A percentile compares a stretch with the other conserved stretches of the same genome.
These are phyloP conservation scores for Oscheius sp. DNA, from an alignment of 2,888 invertebrate species.

Conservation along the genomic window DNA sequence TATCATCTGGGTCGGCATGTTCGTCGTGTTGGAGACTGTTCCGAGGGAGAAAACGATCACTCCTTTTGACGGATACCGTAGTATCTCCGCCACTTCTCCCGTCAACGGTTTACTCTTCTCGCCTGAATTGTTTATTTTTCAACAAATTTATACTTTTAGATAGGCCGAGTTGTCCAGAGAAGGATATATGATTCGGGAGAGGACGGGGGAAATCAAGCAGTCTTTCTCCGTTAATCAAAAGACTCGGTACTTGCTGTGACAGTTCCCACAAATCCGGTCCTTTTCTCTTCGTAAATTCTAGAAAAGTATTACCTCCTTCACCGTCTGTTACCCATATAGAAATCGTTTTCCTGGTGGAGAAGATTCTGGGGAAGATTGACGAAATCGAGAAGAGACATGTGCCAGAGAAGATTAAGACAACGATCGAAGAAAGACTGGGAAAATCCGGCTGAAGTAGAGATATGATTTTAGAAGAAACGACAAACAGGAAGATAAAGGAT, in stretches of 20 bases:
- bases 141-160: conserved; percentile 20
- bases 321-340: conserved; percentile 49
- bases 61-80: conserved; percentile 41
- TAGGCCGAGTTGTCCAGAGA: conserved; percentile 63
- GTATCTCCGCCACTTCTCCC: conserved; percentile 35
- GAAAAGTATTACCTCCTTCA: conserved; percentile 24
- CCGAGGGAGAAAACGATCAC: conserved; percentile 60
- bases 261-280: conserved; percentile 61
- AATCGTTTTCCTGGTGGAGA: conserved; percentile 62
- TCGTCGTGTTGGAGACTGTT: conserved; percentile 69
- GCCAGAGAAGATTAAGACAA: conserved; percentile 63
- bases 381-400: conserved; percentile 64
- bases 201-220: conserved; percentile 69
- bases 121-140: neutral
- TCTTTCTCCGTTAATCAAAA: conserved; percentile 66
- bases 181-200: conserved; percentile 61
- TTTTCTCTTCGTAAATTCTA: conserved; percentile 29
- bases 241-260: conserved; percentile 52
- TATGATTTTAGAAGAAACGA: neutral
- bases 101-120: conserved; percentile 2
- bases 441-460: conserved; percentile 39
- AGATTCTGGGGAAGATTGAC: conserved; percentile 67
- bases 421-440: conserved; percentile 57
- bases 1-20: conserved; percentile 67
- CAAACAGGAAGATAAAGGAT: conserved; percentile 63